A percentile compares a stretch with the other conserved stretches of the same genome.
Conservation (phyloP, 2,888 invertebrate genomes). For the Parnassius apollo region DNA sequence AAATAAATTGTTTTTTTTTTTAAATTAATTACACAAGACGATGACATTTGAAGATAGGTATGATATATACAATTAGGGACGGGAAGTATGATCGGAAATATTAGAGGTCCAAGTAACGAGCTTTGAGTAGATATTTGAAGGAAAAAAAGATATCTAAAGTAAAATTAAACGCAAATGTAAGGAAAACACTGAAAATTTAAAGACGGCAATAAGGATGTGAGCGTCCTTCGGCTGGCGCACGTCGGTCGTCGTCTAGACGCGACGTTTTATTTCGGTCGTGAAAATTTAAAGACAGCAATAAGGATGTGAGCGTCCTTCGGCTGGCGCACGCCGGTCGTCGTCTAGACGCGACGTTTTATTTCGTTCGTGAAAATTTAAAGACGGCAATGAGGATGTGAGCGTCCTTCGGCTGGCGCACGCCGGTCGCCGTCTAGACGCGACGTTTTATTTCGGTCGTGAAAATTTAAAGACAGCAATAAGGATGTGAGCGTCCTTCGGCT, state of each 20-base stretch:
- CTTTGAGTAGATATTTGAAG: no score
- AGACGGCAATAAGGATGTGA: background rate
- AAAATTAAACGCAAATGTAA: background rate
- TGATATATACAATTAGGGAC: no score
- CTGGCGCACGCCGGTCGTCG: conserved; percentile 18
- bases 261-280: conserved; percentile 56
- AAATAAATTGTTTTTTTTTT: no score
- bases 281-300: background rate
- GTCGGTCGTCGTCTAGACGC: conserved; percentile 39
- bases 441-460: conserved; percentile 55
- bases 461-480: conserved; percentile 16
- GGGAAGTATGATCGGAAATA: no score
- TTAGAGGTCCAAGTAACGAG: no score
- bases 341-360: conserved; percentile 54
- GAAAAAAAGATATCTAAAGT: no score
- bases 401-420: conserved; percentile 6
- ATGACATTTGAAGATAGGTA: no score
- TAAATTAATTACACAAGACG: no score
- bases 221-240: conserved; percentile 4
- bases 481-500: conserved; percentile 1
- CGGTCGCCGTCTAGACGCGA: conserved; percentile 40
- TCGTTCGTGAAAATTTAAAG: conserved; percentile 46
- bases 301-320: conserved; percentile 1
- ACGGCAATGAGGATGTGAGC: background rate
- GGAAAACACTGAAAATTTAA: background rate